phyloP scores from a whole-genome alignment of 2,888 invertebrate genomes.

The Campoplex nolae region DNA sequence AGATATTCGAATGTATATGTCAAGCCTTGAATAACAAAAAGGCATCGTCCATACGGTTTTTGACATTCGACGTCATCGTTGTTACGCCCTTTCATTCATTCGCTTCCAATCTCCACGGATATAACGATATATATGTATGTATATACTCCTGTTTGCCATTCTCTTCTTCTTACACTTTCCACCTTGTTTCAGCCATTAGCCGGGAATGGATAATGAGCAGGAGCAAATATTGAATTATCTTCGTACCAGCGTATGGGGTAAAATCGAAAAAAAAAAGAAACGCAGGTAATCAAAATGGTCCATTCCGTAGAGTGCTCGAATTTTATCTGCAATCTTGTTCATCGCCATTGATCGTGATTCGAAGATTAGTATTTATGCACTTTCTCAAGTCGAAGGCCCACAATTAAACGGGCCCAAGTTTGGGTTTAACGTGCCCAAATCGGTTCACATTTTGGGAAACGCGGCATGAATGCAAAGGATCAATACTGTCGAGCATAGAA shows the following conservation, averaged over 20 bases:
- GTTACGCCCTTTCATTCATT: constrained; percentile 3
- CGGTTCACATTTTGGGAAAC: too few species aligned
- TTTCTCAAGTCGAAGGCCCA: not conserved
- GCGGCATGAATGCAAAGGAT: not conserved
- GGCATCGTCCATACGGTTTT: not conserved
- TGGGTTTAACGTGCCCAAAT: too few species aligned
- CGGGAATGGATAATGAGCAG: constrained; percentile 45
- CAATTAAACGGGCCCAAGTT: too few species aligned
- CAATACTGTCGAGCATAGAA: not conserved
- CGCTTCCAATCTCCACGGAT: not conserved
- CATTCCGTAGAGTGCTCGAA: not conserved
- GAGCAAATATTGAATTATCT: constrained; percentile 57
- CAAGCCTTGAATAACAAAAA: not conserved
- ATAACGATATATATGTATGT: not conserved
- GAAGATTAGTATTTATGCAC: not conserved
- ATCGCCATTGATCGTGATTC: not conserved
- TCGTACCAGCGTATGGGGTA: not conserved
- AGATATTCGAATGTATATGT: not conserved
- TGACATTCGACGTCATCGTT: not conserved
- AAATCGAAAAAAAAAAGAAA: constrained; percentile 19
- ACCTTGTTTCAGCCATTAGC: constrained; percentile 20
- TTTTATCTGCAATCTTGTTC: not conserved
- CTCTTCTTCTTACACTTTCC: constrained; percentile 31
- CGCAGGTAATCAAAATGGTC: not conserved
- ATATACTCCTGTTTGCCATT: constrained; percentile 33